These are phyloP conservation scores for Scalopus aquaticus DNA, from an alignment of 2,113 vertebrate genomes.

Conservation along the genomic window DNA sequence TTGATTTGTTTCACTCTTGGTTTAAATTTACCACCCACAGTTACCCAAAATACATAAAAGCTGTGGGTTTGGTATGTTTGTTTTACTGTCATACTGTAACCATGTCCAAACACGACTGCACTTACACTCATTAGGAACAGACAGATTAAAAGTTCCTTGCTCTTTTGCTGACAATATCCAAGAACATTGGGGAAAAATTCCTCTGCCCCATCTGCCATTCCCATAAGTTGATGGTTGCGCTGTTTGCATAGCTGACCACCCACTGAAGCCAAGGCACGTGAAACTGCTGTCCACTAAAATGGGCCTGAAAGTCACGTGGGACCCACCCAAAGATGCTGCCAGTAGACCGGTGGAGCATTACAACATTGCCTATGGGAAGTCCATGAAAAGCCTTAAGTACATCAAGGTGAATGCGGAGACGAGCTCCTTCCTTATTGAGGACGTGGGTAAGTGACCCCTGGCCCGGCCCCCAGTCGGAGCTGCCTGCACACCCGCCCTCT, in stretches of 20 bases:
- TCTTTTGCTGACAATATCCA: neutral
- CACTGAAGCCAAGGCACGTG: slow-evolving; percentile 84
- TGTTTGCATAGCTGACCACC: slow-evolving; percentile 82
- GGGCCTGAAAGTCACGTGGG: slow-evolving; percentile 87
- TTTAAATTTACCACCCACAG: slow-evolving; percentile 54
- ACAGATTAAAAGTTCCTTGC: neutral
- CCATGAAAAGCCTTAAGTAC: slow-evolving; percentile 86
- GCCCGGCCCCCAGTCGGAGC: neutral
- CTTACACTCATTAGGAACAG: neutral
- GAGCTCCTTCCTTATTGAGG: slow-evolving; percentile 83
- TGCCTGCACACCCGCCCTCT: neutral
- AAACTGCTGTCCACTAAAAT: slow-evolving; percentile 85
- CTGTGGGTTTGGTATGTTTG: slow-evolving; percentile 2
- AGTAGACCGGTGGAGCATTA: slow-evolving; percentile 85
- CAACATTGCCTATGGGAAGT: slow-evolving; percentile 87
- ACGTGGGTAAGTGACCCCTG: slow-evolving; percentile 84
- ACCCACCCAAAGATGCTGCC: slow-evolving; percentile 84
- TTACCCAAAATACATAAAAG: neutral
- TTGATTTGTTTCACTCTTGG: slow-evolving; percentile 20
- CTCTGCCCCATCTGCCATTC: neutral
- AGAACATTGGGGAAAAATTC: neutral
- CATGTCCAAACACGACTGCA: neutral
- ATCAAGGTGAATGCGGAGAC: slow-evolving; percentile 83
- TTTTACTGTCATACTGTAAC: neutral
- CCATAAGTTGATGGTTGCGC: slow-evolving; percentile 63